Base-by-base conservation (phyloP, 2,797 vertebrate genomes). In the Thaleichthys pacificus region DNA sequence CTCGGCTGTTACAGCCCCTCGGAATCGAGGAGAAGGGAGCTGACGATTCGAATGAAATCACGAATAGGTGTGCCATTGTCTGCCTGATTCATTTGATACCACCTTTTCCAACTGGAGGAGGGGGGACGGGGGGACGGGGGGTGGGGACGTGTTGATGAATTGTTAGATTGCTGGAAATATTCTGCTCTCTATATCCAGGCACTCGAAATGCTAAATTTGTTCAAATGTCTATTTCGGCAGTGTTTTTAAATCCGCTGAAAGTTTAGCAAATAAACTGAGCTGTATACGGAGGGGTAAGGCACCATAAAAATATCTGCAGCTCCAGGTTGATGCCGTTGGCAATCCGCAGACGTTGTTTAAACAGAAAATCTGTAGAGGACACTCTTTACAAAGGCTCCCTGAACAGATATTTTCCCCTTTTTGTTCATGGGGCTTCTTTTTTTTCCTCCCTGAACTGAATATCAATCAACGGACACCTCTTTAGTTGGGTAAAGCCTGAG, bases 1-100 rank as follows among this genome's bases (percentile, higher is more conserved):
- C 80, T 88, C 88, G 84, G 85, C 89, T 86, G 89, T 81, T 91
- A 94, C 94, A 94, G 93, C 93, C 89, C 32, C 90, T 88, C 92
- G 90, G 88, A 91, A 86, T 88, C 85, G 86, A 91, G 89, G 91
- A 90, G 89, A 92, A 88, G 92, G 89, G 89, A 85, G 89, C 87
- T 91, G 87, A 88, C 90, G 88, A 85, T 91, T 93, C 93, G 93
- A 95, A 93, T 35, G 3, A 94, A 92, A 35, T 91, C 24, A 24
- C 24, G 24, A 24, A 24, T 86, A 91, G 90, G 89, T 92, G 88
- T 87, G 91, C 87, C 89, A 93, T 91, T 92, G 91, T 93, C 88
- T 71, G 66, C 3, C 60, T 92, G 88, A 88, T 92, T 91, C 93
- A 91, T 93, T 90, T 89, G 91, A 94, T 91, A 93, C 91, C 88